Conservation (phyloP, 2,113 vertebrate genomes). For the Pluvianellus socialis region DNA sequence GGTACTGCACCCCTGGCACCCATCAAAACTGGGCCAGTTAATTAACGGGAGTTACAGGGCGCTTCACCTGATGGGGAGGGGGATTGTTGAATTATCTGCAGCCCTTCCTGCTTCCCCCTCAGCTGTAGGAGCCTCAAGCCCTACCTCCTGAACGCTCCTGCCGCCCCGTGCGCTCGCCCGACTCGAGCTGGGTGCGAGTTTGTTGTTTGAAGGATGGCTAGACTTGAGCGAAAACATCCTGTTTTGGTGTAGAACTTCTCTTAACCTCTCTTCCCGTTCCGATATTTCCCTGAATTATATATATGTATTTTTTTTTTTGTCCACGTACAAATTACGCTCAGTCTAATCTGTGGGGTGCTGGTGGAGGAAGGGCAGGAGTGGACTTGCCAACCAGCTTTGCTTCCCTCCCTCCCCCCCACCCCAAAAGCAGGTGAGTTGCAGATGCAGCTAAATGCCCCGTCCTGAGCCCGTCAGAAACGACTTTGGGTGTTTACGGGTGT, state of each 20-base stretch:
- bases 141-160: accelerated
- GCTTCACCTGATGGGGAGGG: not conserved
- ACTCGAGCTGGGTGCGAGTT: accelerated
- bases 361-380: not conserved
- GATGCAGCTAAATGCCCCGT: not conserved
- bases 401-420: not conserved
- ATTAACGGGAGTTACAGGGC: accelerated
- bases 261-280: not conserved
- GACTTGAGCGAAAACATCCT: slow-evolving; percentile 50
- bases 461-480: accelerated
- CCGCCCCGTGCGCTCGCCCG: accelerated
- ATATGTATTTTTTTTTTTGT: not conserved
- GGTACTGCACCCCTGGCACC: not conserved
- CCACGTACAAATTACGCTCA: accelerated
- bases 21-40: accelerated
- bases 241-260: slow-evolving; percentile 26
- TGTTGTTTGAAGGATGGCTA: not conserved
- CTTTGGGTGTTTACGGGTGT: accelerated
- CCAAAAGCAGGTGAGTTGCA: not conserved
- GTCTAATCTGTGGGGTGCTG: not conserved
- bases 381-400: not conserved
- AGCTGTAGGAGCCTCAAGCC: accelerated
- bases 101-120: accelerated
- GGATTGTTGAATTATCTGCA: not conserved
- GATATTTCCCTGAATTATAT: not conserved